Conservation (phyloP, 1,140 invertebrate genomes). For the Reticulitermes speratus region DNA sequence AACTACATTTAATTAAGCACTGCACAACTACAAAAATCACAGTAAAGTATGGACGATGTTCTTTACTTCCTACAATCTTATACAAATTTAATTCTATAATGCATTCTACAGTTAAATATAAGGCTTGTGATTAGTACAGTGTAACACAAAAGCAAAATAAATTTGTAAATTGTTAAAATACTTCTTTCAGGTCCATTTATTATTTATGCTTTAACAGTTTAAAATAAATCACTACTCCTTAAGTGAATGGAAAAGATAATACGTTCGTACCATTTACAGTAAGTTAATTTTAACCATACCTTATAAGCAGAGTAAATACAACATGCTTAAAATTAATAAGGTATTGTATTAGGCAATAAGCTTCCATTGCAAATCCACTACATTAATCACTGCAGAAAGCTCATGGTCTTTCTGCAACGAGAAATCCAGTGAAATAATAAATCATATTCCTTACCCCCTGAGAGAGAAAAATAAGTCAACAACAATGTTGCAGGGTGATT, state of each 20-base stretch:
- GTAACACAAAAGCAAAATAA: not conserved
- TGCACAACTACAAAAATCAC: no score
- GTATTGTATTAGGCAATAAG: not conserved
- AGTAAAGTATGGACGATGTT: no score
- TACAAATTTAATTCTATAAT: no score
- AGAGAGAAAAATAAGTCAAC: not conserved
- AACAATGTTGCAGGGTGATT: conserved; percentile 6
- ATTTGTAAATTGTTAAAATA: no score
- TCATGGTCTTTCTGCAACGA: not conserved
- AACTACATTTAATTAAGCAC: no score
- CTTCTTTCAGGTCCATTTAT: no score
- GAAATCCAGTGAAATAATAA: not conserved
- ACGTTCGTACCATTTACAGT: not conserved
- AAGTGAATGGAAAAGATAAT: not conserved
- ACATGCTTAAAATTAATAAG: conserved; percentile 9
- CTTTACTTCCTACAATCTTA: no score
- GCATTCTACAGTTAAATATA: no score
- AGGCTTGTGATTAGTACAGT: not conserved
- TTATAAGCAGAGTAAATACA: conserved; percentile 4
- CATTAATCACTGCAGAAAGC: not conserved
- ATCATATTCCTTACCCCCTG: conserved; percentile 12
- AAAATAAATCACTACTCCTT: not conserved
- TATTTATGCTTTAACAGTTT: not conserved
- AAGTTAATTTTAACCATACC: not conserved
- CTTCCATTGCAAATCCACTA: not conserved